These are phyloP conservation scores for Neopelma chrysocephalum DNA, from an alignment of 2,797 vertebrate genomes.

Conservation along the genomic window DNA sequence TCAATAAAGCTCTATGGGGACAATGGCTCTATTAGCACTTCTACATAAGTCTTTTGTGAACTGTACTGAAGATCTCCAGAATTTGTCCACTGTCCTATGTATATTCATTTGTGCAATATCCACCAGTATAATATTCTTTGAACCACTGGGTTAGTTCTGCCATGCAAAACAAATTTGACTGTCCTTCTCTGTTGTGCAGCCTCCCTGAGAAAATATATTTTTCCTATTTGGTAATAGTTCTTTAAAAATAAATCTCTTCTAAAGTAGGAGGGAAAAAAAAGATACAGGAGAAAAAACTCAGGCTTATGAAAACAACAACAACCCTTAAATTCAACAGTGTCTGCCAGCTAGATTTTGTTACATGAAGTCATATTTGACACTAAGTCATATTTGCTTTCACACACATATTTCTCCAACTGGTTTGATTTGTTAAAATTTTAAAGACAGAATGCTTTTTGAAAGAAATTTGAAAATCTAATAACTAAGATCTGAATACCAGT, in stretches of 20 bases:
- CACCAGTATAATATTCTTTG: not conserved
- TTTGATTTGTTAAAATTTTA: not conserved
- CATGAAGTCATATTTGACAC: not conserved
- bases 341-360: not conserved
- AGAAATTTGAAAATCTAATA: not conserved
- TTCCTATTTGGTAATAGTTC: not conserved
- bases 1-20: not conserved
- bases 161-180: not conserved
- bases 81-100: not conserved
- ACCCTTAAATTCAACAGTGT: not conserved
- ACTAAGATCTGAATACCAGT: not conserved
- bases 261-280: not conserved
- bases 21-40: not conserved
- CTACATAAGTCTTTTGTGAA: not conserved
- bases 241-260: not conserved
- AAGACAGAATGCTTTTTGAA: not conserved
- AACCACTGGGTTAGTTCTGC: not conserved
- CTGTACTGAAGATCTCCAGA: not conserved
- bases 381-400: not conserved
- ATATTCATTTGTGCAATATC: not conserved
- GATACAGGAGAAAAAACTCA: fast-evolving
- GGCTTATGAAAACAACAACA: not conserved
- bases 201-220: not conserved
- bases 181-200: not conserved
- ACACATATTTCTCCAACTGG: not conserved